Evolutionary conservation across 1,140 invertebrate species (phyloP), one percentile per base, ranked within the genome.

Genomic region (Rhynchophorus ferrugineus): DNA sequence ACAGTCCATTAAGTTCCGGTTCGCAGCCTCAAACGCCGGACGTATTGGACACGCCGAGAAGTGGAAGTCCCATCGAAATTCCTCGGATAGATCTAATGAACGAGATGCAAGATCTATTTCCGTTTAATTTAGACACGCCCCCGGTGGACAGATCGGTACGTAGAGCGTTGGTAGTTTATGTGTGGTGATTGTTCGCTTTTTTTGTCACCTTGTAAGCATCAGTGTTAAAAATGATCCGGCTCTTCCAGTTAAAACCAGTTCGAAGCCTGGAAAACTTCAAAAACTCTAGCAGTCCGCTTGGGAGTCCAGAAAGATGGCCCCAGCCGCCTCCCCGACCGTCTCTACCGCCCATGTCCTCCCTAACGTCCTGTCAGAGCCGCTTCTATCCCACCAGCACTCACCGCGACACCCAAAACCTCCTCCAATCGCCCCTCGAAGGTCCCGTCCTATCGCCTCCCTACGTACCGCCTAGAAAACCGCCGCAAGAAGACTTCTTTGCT

Each of bases 51-150:
- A 68, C 71, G 67, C 63, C 65, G 61, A 41, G 63, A 53, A 68
- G 65, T 44, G 66, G 64, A 8, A 70, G 67, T 41, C 67, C 68
- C 5, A 55, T 73, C 16, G 66, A 70, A 18, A 66, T 75, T 39
- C 69, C 75, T n/a, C 64, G 68, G 11, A 78, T 83, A 57, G 80
- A 84, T 67, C 66, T 84, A 36, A 79, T 83, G 78, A 75, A 77
- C 42, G 81, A 83, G 68, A 69, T 84, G 44, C 73, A 80, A 57
- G 78, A 83, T 65, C 73, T 83, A 17, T 72, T 83, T n/a, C 64
- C 70, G 46, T 61, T 68, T 41, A 63, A 64, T 19, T 58, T 67
- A 13, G 71, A 76, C 49, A 72, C 68, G 21, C 76, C 78, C 17
- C 70, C 74, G 16, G 71, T 77, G 9, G 76, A 78, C 61, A 66